Conservation (phyloP, 1,140 invertebrate genomes). For the Drosophila repletoides region DNA sequence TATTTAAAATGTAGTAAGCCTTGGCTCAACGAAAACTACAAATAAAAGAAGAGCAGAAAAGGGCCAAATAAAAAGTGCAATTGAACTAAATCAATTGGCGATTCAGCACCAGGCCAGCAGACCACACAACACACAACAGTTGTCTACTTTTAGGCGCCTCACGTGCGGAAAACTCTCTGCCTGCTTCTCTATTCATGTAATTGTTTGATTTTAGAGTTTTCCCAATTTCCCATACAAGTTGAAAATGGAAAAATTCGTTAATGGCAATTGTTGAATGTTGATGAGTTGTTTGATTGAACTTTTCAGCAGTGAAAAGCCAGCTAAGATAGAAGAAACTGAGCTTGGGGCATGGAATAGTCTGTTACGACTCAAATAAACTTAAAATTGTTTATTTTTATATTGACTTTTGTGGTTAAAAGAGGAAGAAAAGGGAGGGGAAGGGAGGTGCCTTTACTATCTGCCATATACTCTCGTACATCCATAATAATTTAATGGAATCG, state of each 20-base stretch:
- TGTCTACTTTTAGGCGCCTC: conserved; percentile 70
- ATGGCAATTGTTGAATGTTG: conserved; percentile 35
- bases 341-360: background rate
- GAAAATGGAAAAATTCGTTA: conserved; percentile 27
- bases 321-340: too few species aligned
- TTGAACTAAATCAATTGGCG: conserved; percentile 67
- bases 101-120: conserved; percentile 51
- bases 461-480: background rate
- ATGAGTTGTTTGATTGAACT: conserved; percentile 6
- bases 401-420: conserved; percentile 18
- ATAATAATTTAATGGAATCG: conserved; percentile 47
- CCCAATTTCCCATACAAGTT: conserved; percentile 43
- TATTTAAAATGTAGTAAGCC: conserved; percentile 43
- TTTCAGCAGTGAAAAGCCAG: background rate
- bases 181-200: conserved; percentile 7
- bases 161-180: conserved; percentile 44
- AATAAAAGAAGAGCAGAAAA: background rate
- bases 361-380: conserved; percentile 3
- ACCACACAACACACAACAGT: conserved; percentile 54
- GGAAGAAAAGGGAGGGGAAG: conserved; percentile 3
- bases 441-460: conserved; percentile 2
- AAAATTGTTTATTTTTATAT: conserved; percentile 21
- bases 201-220: conserved; percentile 58
- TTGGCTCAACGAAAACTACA: conserved; percentile 40
- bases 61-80: conserved; percentile 25